Evolutionary conservation across 1,140 invertebrate genomes (phyloP), one percentile per base, ranked within the genome.

Genomic region (Agrilus planipennis): DNA sequence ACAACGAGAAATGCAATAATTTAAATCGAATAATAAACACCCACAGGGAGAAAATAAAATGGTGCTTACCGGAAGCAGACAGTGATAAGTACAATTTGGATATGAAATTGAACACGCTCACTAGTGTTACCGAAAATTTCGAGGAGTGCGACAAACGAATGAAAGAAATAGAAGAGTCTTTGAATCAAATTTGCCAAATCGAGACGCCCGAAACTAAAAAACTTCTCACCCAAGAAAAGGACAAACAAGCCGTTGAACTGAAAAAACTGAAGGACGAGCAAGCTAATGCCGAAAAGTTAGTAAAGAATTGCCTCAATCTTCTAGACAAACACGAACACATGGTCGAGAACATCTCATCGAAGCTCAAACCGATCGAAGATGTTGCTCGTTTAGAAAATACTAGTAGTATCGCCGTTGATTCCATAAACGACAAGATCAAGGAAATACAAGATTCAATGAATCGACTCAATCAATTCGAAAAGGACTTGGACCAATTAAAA

Each of bases 81-180:
- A 89, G 82, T 53, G 89, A 95, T 57, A 78, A 80, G 56, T 93
- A 90, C 55, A 92, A 89, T 60, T 67, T 94, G n/a, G 86, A 94
- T 68, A 81, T 89, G 0, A 95, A 95, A 66, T 72, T 85, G 54
- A 75, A 79, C 2, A 81, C 88, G 5, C 54, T 93, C n/a, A 58
- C 69, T 41, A 86, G 89, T 46, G 77, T 91, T 1, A 73, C 81
- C 58, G 69, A 67, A 38, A 80, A 77, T 22, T 72, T 91, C 30
- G 60, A 64, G 11, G 79, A 85, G 46, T 84, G 79, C 55, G 70
- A 75, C 27, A 55, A 58, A 9, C 73, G 77, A 37, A 75, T 79
- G 51, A 53, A 54, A 3, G 81, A 86, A 50, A 68, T 79, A 4
- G 73, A 79, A 44, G 71, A 79, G 37, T 77, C 79, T 0, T 58